A percentile compares a stretch with the other conserved stretches of the same genome.
These are phyloP conservation scores for Netelia melanura DNA, from an alignment of 2,888 invertebrate genomes.

Conservation along the genomic window DNA sequence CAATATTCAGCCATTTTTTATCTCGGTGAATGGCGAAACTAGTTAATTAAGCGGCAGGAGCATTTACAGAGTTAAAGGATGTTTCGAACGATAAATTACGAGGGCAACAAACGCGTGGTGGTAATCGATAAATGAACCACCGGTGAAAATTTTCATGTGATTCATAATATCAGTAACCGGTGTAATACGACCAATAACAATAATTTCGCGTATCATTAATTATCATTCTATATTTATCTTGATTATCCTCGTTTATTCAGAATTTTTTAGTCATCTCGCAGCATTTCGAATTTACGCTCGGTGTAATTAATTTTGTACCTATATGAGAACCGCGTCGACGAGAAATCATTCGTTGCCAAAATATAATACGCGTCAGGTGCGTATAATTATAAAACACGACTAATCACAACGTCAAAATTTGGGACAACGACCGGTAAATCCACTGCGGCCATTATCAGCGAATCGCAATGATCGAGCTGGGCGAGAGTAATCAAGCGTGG, in stretches of 20 bases:
- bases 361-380: conserved; percentile 5
- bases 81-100: conserved; percentile 5
- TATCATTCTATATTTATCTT: conserved; percentile 2
- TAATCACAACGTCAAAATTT: background rate
- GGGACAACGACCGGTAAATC: background rate
- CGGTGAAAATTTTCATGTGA: conserved; percentile 11
- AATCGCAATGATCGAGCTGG: conserved; percentile 40
- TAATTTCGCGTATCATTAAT: conserved; percentile 31
- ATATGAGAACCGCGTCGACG: background rate
- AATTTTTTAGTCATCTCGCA: conserved; percentile 33
- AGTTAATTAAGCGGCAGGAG: background rate
- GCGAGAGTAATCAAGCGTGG: conserved; percentile 36
- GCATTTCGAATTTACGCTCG: conserved; percentile 20
- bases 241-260: background rate
- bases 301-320: conserved; percentile 22
- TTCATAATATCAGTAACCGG: background rate
- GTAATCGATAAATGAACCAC: conserved; percentile 11
- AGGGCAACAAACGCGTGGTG: background rate
- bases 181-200: background rate
- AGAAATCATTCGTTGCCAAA: conserved; percentile 20
- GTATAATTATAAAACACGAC: background rate
- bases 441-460: conserved; percentile 27
- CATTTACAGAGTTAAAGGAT: background rate
- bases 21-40: background rate
- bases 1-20: conserved; percentile 20